Evolutionary conservation across 2,113 vertebrate genomes (phyloP), one percentile per base, ranked within the genome.

Genomic region (Regulus satrapa): DNA sequence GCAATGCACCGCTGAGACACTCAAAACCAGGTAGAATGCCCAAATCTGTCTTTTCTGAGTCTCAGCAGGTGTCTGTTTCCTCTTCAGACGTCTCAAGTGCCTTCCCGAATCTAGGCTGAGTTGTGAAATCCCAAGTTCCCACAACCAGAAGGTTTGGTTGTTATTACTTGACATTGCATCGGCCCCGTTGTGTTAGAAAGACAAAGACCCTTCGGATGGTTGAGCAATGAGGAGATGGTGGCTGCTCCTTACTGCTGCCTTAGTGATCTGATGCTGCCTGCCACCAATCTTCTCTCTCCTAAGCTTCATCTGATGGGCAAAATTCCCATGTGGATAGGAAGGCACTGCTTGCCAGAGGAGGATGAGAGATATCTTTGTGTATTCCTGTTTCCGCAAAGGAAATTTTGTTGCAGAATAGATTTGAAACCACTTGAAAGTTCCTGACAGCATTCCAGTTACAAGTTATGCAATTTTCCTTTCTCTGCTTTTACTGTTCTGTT

Each of bases 361-460:
- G 79, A 73, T 6, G 43, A 87, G 72, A 34, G 76, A n/a, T 49
- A 87, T 52, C 79, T 68, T 52, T 86, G 28, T 89, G 32, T 84
- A 34, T 90, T 94, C 73, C 69, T 89, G 84, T 91, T 89, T 86
- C 67, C 46, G 2, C 51, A 82, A 61, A 82, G 93, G 84, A 95
- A 94, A 75, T 89, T 43, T 41, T 67, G 28, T 67, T 7, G 10
- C 41, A 81, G 80, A 56, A 64, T 8, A 79, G 71, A 75, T 81
- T 32, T 66, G 69, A 82, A 67, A 78, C 78, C 48, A 29, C 64
- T 89, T 72, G n/a, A 21, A 83, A 79, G 32, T 74, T 91, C 80
- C 73, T 49, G 45, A 78, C 36, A 72, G 14, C 26, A 12, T 69
- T 92, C 62, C 54, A 62, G 6, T 61, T 71, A 61, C n/a, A 87